Evolutionary conservation across 2,113 vertebrate species (phyloP).

Genomic region (Myrmecobius fasciatus): DNA sequence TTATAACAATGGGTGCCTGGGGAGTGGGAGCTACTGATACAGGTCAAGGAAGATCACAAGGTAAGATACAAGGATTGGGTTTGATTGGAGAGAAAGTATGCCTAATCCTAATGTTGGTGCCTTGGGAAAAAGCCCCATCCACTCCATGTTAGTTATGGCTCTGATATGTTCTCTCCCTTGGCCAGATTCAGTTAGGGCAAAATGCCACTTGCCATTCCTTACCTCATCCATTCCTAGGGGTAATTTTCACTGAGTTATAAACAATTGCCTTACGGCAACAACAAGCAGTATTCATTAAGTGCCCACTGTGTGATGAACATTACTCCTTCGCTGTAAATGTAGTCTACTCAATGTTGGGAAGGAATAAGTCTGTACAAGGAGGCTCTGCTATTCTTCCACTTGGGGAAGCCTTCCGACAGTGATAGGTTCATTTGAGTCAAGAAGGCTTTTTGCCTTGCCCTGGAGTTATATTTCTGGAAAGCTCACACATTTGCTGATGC

Average conservation of each 20-base stretch:
- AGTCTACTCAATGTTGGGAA: not conserved
- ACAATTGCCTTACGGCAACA: rapidly evolving
- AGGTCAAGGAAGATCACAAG: not conserved
- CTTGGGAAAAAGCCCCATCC: not conserved
- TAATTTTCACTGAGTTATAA: not conserved
- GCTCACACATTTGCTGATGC: not conserved
- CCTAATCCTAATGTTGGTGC: not conserved
- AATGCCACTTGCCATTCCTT: rapidly evolving
- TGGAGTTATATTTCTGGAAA: conserved; percentile 27
- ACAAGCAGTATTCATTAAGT: rapidly evolving
- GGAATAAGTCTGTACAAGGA: not conserved
- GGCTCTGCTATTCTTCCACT: not conserved
- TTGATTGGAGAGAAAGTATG: not conserved
- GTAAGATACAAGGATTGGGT: not conserved
- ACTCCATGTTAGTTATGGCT: not conserved
- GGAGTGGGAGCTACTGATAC: not conserved
- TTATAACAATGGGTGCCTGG: not conserved
- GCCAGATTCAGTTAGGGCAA: not conserved
- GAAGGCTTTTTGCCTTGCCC: not conserved
- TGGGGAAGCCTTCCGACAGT: not conserved
- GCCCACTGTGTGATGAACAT: not conserved
- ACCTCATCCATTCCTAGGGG: rapidly evolving
- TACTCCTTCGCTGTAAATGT: not conserved
- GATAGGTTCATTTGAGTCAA: not conserved
- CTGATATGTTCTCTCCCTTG: rapidly evolving